phyloP scores from a whole-genome alignment of 2,113 vertebrate genomes.

The Carassius auratus region DNA sequence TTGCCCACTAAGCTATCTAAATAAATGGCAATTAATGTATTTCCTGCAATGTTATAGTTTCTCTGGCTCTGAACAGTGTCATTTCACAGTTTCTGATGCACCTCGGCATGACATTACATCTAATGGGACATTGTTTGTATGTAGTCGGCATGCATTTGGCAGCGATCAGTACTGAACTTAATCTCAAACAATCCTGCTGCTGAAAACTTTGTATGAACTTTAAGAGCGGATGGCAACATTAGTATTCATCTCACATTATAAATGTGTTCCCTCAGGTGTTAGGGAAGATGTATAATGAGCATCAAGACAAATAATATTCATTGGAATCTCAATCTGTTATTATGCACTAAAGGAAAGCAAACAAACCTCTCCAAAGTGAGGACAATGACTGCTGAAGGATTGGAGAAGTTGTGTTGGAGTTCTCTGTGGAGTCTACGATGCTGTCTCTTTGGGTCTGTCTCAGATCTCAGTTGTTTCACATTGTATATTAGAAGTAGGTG shows the following conservation, averaged over 20 bases:
- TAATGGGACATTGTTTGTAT: not conserved
- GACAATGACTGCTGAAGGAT: constrained; percentile 49
- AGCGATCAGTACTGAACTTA: not conserved
- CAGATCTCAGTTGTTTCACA: not conserved
- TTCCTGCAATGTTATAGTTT: not conserved
- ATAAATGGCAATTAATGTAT: not conserved
- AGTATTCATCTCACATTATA: constrained; percentile 52
- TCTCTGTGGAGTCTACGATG: not conserved
- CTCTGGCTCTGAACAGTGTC: not conserved
- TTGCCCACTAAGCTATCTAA: no score
- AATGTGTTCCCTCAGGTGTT: constrained; percentile 51
- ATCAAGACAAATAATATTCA: constrained; percentile 61
- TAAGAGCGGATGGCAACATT: constrained; percentile 40
- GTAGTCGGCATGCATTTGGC: not conserved
- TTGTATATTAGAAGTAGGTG: constrained; percentile 25
- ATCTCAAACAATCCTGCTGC: not conserved
- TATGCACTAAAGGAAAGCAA: constrained; percentile 59
- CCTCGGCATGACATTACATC: not conserved
- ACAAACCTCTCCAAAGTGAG: constrained; percentile 59
- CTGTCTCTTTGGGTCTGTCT: not conserved
- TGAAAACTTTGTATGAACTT: constrained; percentile 40
- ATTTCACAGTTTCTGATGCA: not conserved
- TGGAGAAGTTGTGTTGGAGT: constrained; percentile 25
- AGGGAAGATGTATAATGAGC: constrained; percentile 61
- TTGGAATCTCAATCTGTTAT: constrained; percentile 50